A percentile compares a stretch with the other conserved stretches of the same genome.
phyloP scores from a whole-genome alignment of 2,888 invertebrate genomes.

The Eretmocerus hayati region DNA sequence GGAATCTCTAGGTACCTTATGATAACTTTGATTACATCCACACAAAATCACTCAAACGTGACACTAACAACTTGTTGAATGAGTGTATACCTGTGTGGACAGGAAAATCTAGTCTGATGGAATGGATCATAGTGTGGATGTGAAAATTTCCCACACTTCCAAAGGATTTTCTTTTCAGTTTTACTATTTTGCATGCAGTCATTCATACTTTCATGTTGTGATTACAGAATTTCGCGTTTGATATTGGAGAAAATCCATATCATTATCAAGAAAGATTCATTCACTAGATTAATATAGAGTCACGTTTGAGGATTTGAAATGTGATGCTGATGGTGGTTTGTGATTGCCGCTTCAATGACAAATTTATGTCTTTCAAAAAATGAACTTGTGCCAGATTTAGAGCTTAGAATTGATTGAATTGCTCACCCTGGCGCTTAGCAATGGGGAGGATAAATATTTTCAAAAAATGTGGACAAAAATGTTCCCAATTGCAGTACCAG shows the following conservation, averaged over 20 bases:
- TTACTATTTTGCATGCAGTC: too few relatives aligned
- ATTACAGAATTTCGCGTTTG: too few relatives aligned
- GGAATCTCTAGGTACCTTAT: constrained; percentile 29
- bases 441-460: constrained; percentile 6
- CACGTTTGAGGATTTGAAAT: constrained; percentile 29
- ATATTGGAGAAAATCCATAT: too few relatives aligned
- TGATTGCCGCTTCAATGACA: constrained; percentile 11
- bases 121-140: constrained; percentile 12
- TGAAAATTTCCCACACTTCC: too few relatives aligned
- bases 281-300: constrained; percentile 19
- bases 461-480: constrained; percentile 1
- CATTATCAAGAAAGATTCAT: constrained; percentile 25
- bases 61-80: constrained; percentile 30
- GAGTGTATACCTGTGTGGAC: constrained; percentile 28
- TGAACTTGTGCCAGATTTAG: too few relatives aligned
- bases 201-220: too few relatives aligned
- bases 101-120: constrained; percentile 35
- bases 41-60: constrained; percentile 32
- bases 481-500: constrained; percentile 4
- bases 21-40: constrained; percentile 30
- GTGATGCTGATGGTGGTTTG: constrained; percentile 12
- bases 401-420: too few relatives aligned
- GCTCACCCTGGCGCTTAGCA: too few relatives aligned
- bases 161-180: too few relatives aligned
- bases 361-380: too few relatives aligned